A percentile compares a stretch with the other conserved stretches of the same genome.
Conservation (phyloP, 2,113 vertebrate species). For the Rhinopithecus roxellana region DNA sequence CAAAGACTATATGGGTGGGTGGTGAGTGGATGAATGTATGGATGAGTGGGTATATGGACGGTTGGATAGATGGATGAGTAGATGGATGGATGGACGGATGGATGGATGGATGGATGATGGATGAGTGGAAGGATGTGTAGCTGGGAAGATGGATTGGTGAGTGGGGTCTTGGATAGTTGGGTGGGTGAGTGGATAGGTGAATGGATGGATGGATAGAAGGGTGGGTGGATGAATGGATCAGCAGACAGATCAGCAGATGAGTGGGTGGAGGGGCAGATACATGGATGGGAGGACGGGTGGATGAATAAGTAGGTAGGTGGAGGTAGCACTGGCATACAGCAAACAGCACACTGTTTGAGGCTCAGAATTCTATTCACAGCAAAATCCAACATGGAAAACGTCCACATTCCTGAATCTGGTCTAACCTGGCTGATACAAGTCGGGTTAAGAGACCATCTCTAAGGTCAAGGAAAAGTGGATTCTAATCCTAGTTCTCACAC, state of each 20-base stretch:
- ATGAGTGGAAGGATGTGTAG: accelerated
- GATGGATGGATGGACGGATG: accelerated
- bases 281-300: accelerated
- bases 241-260: background rate
- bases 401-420: background rate
- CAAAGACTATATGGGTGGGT: no score
- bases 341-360: background rate
- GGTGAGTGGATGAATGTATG: background rate
- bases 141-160: background rate
- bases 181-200: accelerated
- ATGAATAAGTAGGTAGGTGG: background rate
- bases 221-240: no score
- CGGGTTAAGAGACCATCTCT: background rate
- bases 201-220: no score
- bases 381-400: background rate
- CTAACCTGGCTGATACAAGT: accelerated
- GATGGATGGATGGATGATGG: background rate
- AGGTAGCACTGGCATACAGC: background rate
- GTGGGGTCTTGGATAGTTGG: background rate
- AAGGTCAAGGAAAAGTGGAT: background rate
- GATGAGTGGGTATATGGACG: accelerated
- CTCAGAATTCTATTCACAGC: background rate
- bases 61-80: accelerated
- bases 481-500: background rate
- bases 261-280: no score